These are phyloP conservation scores for Drosophila eohydei DNA, from an alignment of 2,888 invertebrate species.

Conservation along the genomic window DNA sequence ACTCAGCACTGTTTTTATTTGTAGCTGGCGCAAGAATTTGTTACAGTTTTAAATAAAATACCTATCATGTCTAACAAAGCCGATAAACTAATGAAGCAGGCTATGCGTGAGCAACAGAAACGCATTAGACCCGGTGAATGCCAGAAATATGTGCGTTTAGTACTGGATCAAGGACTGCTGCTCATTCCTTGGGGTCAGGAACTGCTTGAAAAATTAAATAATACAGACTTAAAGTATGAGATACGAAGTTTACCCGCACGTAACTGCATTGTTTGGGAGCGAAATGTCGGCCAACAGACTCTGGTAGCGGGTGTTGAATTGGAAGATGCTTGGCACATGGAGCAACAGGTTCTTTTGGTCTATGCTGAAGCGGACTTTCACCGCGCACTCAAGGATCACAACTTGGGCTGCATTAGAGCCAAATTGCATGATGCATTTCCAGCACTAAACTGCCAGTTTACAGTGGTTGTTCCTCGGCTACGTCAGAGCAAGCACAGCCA, in stretches of 20 bases:
- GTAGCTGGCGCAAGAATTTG: slow-evolving; percentile 28
- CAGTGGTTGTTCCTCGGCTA: slow-evolving; percentile 67
- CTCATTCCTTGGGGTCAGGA: slow-evolving; percentile 56
- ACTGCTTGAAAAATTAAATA: slow-evolving; percentile 56
- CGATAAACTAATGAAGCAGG: slow-evolving; percentile 79
- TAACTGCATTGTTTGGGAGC: slow-evolving; percentile 82
- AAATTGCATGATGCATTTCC: slow-evolving; percentile 59
- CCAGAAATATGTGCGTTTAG: slow-evolving; percentile 79
- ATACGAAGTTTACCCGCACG: slow-evolving; percentile 63
- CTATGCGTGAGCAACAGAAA: slow-evolving; percentile 81
- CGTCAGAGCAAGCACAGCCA: slow-evolving; percentile 42
- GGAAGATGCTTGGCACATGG: slow-evolving; percentile 72
- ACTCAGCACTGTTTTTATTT: slow-evolving; percentile 13
- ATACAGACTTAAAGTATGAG: slow-evolving; percentile 69
- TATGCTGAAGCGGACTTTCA: slow-evolving; percentile 69
- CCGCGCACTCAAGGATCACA: slow-evolving; percentile 53
- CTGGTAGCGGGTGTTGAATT: slow-evolving; percentile 36
- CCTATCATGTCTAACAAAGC: slow-evolving; percentile 63
- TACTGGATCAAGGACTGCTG: slow-evolving; percentile 74
- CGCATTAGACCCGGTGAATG: slow-evolving; percentile 83
- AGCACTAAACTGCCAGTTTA: slow-evolving; percentile 56
- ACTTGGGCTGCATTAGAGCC: slow-evolving; percentile 56
- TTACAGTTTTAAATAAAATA: neutral
- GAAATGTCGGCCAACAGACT: slow-evolving; percentile 78
- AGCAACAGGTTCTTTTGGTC: slow-evolving; percentile 74